Evolutionary conservation across 2,888 invertebrate genomes (phyloP).

Genomic region (Nebria brevicollis): DNA sequence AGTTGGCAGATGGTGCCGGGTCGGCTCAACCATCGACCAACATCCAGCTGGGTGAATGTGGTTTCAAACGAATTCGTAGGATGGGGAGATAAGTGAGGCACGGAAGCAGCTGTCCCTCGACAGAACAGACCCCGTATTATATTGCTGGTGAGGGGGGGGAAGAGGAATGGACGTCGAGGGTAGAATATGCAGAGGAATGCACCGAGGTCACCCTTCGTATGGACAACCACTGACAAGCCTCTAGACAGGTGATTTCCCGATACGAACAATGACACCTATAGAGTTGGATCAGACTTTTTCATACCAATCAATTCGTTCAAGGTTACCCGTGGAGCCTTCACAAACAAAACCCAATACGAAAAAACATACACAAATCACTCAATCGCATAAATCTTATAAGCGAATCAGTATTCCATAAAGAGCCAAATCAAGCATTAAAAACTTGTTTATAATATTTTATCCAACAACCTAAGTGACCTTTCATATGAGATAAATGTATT

Average conservation of each 20-base stretch:
- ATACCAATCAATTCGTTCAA: constrained; percentile 3
- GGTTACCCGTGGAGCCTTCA: not conserved
- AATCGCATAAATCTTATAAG: too few relatives aligned
- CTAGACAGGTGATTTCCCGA: constrained; percentile 19
- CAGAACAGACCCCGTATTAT: not conserved
- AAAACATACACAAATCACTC: too few relatives aligned
- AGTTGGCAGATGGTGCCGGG: not conserved
- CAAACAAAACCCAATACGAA: too few relatives aligned
- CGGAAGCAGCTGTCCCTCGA: constrained; percentile 55
- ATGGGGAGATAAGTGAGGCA: constrained; percentile 51
- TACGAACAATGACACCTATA: not conserved
- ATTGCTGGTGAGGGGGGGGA: not conserved
- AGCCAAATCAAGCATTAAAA: too few relatives aligned
- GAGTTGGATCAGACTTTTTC: not conserved
- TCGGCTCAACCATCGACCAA: constrained; percentile 8
- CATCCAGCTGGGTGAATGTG: not conserved
- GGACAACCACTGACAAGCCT: constrained; percentile 9
- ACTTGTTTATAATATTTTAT: not conserved
- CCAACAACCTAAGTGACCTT: not conserved
- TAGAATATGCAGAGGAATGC: constrained; percentile 19
- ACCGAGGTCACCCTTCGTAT: not conserved
- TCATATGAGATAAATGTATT: not conserved
- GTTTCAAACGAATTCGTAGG: not conserved
- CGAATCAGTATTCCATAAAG: too few relatives aligned
- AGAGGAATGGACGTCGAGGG: not conserved